These are phyloP conservation scores for Leptestheria dahalacensis DNA, from an alignment of 1,140 invertebrate genomes.

Conservation along the genomic window DNA sequence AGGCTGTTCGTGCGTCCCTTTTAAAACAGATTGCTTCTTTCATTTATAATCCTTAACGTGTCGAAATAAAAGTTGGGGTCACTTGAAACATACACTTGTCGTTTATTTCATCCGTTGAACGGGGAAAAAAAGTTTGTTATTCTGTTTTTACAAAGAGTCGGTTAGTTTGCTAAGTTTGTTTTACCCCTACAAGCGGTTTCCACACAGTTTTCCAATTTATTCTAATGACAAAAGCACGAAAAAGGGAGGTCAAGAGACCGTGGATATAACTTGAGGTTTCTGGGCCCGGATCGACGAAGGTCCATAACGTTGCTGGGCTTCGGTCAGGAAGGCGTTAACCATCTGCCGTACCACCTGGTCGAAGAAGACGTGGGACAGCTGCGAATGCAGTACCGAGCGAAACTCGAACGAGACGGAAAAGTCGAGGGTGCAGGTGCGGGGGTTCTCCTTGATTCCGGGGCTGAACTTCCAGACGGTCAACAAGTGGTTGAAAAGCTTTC, in stretches of 20 bases:
- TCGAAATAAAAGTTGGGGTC: background rate
- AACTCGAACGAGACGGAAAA: constrained; percentile 87
- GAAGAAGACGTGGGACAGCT: constrained; percentile 84
- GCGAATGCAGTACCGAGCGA: constrained; percentile 64
- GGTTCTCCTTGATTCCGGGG: constrained; percentile 65
- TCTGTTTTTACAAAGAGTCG: no score
- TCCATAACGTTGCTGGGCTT: constrained; percentile 66
- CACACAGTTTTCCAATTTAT: no score
- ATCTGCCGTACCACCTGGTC: constrained; percentile 89
- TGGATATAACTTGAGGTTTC: constrained; percentile 10
- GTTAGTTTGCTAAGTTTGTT: no score
- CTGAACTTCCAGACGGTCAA: constrained; percentile 84
- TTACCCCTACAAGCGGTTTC: no score
- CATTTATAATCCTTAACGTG: no score
- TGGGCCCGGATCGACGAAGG: constrained; percentile 12
- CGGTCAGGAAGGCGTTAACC: constrained; percentile 79
- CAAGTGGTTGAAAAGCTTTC: constrained; percentile 76
- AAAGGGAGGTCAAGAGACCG: background rate
- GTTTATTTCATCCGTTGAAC: no score
- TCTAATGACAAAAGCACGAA: no score
- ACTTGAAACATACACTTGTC: no score
- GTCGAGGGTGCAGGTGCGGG: constrained; percentile 69
- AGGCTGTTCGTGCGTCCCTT: constrained; percentile 27
- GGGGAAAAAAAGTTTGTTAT: no score
- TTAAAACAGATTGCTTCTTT: constrained; percentile 6